These are phyloP conservation scores for Drosophila nigromelanica DNA, from an alignment of 1,140 invertebrate species.

Conservation along the genomic window DNA sequence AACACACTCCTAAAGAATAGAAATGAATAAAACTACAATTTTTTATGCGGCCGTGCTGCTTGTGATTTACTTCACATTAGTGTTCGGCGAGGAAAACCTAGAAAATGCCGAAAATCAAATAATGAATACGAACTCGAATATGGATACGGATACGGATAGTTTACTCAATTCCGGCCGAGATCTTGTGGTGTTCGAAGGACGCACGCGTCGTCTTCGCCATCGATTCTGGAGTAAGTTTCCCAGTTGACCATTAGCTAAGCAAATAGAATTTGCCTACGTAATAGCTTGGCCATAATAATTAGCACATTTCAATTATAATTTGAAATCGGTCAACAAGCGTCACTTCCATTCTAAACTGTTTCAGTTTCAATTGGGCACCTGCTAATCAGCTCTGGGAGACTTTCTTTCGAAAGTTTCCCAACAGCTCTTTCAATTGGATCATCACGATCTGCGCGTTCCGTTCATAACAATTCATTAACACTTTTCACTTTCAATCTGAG, in stretches of 20 bases:
- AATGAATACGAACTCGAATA: constrained; percentile 39
- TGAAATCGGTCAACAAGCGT: constrained; percentile 3
- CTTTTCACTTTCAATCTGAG: constrained; percentile 80
- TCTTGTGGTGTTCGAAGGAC: constrained; percentile 65
- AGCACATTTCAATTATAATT: constrained; percentile 5
- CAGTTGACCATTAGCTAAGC: no score
- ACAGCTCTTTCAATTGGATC: constrained; percentile 49
- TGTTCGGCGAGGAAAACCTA: constrained; percentile 62
- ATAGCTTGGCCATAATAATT: constrained; percentile 21
- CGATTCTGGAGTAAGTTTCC: constrained; percentile 63
- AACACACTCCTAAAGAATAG: constrained; percentile 27
- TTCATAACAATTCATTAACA: constrained; percentile 66
- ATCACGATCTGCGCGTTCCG: constrained; percentile 51
- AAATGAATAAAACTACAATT: constrained; percentile 69
- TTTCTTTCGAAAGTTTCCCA: constrained; percentile 75
- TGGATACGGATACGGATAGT: constrained; percentile 38
- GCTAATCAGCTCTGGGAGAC: constrained; percentile 46
- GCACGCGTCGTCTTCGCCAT: constrained; percentile 73
- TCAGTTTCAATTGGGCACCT: constrained; percentile 17
- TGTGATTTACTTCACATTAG: constrained; percentile 62
- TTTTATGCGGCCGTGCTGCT: constrained; percentile 65
- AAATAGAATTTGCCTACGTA: neutral
- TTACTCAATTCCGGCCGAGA: constrained; percentile 50
- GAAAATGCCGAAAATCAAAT: constrained; percentile 43
- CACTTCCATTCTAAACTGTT: constrained; percentile 48